A percentile compares a stretch with the other conserved stretches of the same genome.
Conservation (phyloP, 1,140 invertebrate species). For the Drosophila neocordata region DNA sequence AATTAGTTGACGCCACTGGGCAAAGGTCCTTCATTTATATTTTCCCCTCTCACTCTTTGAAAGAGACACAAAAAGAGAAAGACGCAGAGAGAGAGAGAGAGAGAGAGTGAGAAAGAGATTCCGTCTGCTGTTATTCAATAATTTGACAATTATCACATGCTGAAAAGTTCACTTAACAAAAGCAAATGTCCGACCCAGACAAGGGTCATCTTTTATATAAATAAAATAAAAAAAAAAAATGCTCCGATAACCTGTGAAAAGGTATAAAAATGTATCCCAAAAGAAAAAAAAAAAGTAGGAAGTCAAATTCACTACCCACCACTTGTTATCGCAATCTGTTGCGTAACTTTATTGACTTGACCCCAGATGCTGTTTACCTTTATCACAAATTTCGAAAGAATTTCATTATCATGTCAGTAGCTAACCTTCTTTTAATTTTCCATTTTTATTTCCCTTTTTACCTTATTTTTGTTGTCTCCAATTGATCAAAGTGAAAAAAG, state of each 20-base stretch:
- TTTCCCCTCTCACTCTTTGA: not conserved
- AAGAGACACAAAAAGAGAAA: no score
- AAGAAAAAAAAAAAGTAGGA: not conserved
- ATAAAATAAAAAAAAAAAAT: not conserved
- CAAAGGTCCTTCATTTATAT: constrained; percentile 17
- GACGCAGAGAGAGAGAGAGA: no score
- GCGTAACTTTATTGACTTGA: constrained; percentile 54
- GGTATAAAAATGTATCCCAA: not conserved
- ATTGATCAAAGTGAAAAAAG: constrained; percentile 66
- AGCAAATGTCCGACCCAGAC: constrained; percentile 40
- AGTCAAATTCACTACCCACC: not conserved
- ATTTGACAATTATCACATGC: constrained; percentile 67
- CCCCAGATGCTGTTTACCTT: constrained; percentile 68
- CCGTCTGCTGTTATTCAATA: constrained; percentile 37
- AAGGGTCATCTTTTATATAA: constrained; percentile 32
- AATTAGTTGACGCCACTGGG: constrained; percentile 65
- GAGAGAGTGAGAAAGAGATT: not conserved
- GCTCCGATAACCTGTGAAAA: constrained; percentile 10
- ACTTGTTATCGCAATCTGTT: constrained; percentile 43
- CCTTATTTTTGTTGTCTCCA: constrained; percentile 19
- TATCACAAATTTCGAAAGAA: constrained; percentile 60
- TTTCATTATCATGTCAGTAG: constrained; percentile 53
- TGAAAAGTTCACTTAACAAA: constrained; percentile 36
- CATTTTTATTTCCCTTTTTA: not conserved
- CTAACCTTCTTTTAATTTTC: not conserved